Base-by-base conservation (phyloP, 1,140 invertebrate genomes). In the Proales similis region DNA sequence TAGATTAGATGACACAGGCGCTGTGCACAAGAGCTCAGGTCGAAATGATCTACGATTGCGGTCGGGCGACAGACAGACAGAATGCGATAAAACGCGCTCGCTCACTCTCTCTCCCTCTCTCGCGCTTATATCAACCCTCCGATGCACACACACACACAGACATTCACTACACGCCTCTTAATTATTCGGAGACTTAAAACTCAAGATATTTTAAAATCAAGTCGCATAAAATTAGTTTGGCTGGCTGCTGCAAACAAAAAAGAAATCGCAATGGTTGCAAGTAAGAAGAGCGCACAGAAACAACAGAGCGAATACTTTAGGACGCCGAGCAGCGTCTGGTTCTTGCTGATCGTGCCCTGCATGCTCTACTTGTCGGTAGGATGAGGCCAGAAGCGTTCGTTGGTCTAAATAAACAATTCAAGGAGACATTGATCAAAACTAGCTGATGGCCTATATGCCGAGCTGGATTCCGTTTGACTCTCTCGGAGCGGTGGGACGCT, bases 391-490 rank as follows among this genome's bases (percentile, higher is more conserved):
- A 48, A 48, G 36, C 19, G 7, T 4, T 12, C 14, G 14, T 39
- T 53, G 27, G 0, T 17, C 14, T 42, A 3, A 38, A 38, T 42
- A 20, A 42, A 36, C 17, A 12, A 42, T 57, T 57, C 26, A n/a
- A n/a, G n/a, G n/a, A n/a, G n/a, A n/a, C n/a, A n/a, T 22, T 57
- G 30, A 17, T 57, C 20, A 38, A 36, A 12, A 24, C 3, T 29
- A 57, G 51, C 17, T 57, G 29, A 29, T 39, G 27, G 51, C 51
- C 19, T 57, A 57, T 24, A 42, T 57, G 36, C 51, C 51, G 32
- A 42, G 45, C 30, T n/a, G 39, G 12, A 57, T 57, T 57, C 51
- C 51, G 22, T 57, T 42, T 17, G 51, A 42, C 7, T 19, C 17
- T 42, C 36, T 57, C 30, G 51, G 51, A 42, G 36, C 51, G n/a